Conservation (phyloP, 2,797 vertebrate species). For the Hozukius guyotensis region DNA sequence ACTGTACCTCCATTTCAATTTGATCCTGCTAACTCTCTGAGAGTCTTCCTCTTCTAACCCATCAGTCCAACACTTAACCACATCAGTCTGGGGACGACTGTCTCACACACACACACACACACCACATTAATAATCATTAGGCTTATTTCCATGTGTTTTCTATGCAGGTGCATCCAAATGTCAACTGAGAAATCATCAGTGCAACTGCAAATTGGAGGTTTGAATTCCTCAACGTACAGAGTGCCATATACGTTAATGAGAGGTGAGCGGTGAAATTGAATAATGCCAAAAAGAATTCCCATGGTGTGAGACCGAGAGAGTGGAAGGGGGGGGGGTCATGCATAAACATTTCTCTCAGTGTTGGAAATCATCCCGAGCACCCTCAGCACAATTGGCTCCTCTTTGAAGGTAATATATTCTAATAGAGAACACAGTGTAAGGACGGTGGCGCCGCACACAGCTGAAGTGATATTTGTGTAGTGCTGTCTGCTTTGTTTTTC, state of each 20-base stretch:
- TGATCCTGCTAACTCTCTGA: slow-evolving; percentile 2
- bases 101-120: background rate
- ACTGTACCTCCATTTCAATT: slow-evolving; percentile 35
- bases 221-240: slow-evolving; percentile 65
- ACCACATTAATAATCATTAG: slow-evolving; percentile 69
- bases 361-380: slow-evolving; percentile 39
- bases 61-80: slow-evolving; percentile 6
- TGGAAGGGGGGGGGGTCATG: background rate
- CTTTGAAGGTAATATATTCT: slow-evolving; percentile 32
- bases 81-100: background rate
- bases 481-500: slow-evolving; percentile 21
- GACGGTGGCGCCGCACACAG: background rate
- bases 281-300: slow-evolving; percentile 38
- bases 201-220: slow-evolving; percentile 66
- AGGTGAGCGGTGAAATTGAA: slow-evolving; percentile 63
- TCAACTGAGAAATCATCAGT: slow-evolving; percentile 72
- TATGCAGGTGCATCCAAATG: slow-evolving; percentile 68
- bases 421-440: slow-evolving; percentile 30
- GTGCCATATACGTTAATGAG: slow-evolving; percentile 52
- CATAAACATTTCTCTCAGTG: slow-evolving; percentile 49
- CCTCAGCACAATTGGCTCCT: slow-evolving; percentile 25
- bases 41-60: background rate
- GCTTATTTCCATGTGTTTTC: slow-evolving; percentile 70
- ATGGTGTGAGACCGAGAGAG: background rate
- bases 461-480: slow-evolving; percentile 9